Conservation (phyloP, 2,797 vertebrate genomes). For the Limnodromus scolopaceus region DNA sequence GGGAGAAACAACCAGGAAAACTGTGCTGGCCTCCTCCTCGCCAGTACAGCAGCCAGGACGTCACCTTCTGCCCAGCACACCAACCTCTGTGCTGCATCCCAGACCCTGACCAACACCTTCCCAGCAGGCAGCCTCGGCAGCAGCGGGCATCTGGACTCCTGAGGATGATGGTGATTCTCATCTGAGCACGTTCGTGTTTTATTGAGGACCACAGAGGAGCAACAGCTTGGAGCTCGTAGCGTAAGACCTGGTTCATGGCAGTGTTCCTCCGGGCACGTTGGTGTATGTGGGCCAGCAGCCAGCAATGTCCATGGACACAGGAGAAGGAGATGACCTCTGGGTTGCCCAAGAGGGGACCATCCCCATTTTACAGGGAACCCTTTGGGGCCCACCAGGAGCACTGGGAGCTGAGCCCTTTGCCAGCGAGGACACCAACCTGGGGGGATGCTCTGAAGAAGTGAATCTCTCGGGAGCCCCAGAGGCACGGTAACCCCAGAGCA, state of each 20-base stretch:
- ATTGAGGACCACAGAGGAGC: neutral
- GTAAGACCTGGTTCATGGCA: rapidly evolving
- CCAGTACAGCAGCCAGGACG: neutral
- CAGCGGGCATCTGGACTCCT: neutral
- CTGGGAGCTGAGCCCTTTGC: neutral
- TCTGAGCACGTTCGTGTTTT: neutral
- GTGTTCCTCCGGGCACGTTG: rapidly evolving
- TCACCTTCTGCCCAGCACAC: neutral
- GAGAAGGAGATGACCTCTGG: neutral
- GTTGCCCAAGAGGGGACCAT: too few species aligned
- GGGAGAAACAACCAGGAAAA: neutral
- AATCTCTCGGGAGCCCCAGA: neutral
- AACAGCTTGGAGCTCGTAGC: neutral
- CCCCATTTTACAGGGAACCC: neutral
- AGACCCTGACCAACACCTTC: rapidly evolving
- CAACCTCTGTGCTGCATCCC: neutral
- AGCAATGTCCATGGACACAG: neutral
- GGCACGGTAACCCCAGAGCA: neutral
- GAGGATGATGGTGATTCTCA: neutral
- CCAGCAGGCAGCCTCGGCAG: neutral
- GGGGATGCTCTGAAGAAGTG: neutral
- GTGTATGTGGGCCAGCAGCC: neutral
- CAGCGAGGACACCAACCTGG: neutral
- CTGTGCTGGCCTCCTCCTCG: neutral
- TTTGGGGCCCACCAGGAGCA: too few species aligned